These are phyloP conservation scores for Melanotaenia maccullochi DNA, from an alignment of 2,797 vertebrate species.

Conservation along the genomic window DNA sequence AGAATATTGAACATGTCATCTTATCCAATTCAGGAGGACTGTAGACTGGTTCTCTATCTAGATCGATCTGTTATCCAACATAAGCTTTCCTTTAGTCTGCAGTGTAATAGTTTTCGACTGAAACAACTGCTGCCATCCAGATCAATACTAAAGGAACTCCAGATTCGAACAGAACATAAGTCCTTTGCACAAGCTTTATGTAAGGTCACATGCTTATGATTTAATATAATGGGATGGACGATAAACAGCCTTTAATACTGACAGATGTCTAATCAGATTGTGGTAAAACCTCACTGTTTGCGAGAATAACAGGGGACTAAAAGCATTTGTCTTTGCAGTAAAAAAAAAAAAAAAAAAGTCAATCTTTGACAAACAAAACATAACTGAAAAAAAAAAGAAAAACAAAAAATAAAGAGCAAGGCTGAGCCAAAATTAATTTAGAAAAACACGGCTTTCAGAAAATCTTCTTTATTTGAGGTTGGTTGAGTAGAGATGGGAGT, in stretches of 20 bases:
- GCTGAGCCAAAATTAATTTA: slow-evolving; percentile 67
- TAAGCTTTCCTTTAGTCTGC: slow-evolving; percentile 30
- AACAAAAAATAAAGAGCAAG: slow-evolving; percentile 25
- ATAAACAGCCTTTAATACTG: slow-evolving; percentile 34
- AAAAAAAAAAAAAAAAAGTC: slow-evolving; percentile 27
- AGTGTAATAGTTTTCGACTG: slow-evolving; percentile 43
- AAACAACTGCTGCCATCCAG: slow-evolving; percentile 33
- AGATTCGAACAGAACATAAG: slow-evolving; percentile 31
- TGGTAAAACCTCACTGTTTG: slow-evolving; percentile 12
- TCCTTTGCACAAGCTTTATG: slow-evolving; percentile 18
- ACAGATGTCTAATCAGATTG: slow-evolving; percentile 23
- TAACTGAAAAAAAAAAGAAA: background rate
- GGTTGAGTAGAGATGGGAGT: slow-evolving; percentile 38
- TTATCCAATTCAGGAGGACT: slow-evolving; percentile 33
- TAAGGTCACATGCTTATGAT: slow-evolving; percentile 19
- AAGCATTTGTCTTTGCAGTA: slow-evolving; percentile 46
- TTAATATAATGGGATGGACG: slow-evolving; percentile 10
- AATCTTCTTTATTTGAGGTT: slow-evolving; percentile 64
- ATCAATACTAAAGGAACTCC: slow-evolving; percentile 60
- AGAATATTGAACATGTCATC: slow-evolving; percentile 56
- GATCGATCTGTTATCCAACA: slow-evolving; percentile 5
- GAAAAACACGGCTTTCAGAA: slow-evolving; percentile 50
- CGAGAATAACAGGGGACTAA: slow-evolving; percentile 35
- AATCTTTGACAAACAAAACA: slow-evolving; percentile 28
- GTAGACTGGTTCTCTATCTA: slow-evolving; percentile 41